A percentile compares a stretch with the other conserved stretches of the same genome.
Conservation (phyloP, 2,888 invertebrate species). For the Pheosia gnoma region DNA sequence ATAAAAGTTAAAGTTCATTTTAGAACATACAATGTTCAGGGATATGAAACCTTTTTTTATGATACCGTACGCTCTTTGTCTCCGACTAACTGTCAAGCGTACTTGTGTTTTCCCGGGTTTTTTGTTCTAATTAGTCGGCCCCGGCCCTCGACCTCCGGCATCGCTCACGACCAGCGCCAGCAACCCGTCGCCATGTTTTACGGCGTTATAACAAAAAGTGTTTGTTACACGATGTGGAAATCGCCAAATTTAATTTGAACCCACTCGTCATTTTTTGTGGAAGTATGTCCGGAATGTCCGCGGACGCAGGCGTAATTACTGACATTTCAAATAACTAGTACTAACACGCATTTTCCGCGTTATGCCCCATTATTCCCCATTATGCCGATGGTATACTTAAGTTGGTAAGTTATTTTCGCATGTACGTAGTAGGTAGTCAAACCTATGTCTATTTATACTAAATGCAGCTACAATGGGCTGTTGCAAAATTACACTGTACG, state of each 20-base stretch:
- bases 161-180: constrained; percentile 34
- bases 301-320: background rate
- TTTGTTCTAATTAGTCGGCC: constrained; percentile 83
- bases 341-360: too few species aligned
- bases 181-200: constrained; percentile 50
- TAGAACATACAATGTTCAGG: constrained; percentile 25
- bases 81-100: constrained; percentile 82
- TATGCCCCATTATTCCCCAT: too few species aligned
- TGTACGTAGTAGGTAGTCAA: too few species aligned
- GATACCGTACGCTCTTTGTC: constrained; percentile 73
- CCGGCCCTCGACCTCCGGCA: constrained; percentile 66
- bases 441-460: too few species aligned
- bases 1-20: constrained; percentile 39
- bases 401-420: too few species aligned
- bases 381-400: too few species aligned
- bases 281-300: background rate
- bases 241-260: constrained; percentile 1
- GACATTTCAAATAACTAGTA: too few species aligned
- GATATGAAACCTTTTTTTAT: constrained; percentile 64
- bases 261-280: background rate
- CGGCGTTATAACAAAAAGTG: constrained; percentile 36
- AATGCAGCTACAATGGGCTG: too few species aligned
- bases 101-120: constrained; percentile 83
- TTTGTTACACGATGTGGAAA: constrained; percentile 10
- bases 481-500: too few species aligned